These are phyloP conservation scores for Umimayanthus chanpuru DNA, from an alignment of 92 coral and sea anemone species.

Conservation along the genomic window DNA sequence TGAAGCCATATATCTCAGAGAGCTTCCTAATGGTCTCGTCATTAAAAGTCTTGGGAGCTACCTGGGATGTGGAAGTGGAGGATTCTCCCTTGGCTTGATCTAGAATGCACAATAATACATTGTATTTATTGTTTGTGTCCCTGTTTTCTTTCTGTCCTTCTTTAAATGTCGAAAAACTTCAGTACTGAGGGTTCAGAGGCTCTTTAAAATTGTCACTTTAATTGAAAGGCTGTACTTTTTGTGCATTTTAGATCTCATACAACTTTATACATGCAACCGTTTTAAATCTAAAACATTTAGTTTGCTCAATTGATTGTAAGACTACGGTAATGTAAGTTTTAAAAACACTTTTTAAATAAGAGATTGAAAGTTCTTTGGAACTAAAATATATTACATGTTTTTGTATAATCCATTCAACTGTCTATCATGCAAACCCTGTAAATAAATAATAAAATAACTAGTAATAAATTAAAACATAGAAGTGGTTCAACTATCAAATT, in stretches of 20 bases:
- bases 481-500: constrained; percentile 16
- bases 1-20: constrained; percentile 20
- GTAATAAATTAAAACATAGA: constrained; percentile 3
- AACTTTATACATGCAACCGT: background rate
- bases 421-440: constrained; percentile 13
- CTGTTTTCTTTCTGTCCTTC: too few species aligned
- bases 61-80: too few species aligned
- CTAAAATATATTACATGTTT: background rate
- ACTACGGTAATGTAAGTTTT: background rate
- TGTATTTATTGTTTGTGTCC: too few species aligned
- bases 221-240: too few species aligned
- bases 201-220: too few species aligned
- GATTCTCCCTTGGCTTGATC: too few species aligned
- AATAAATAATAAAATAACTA: background rate
- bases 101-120: too few species aligned
- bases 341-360: background rate
- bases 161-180: too few species aligned
- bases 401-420: constrained; percentile 7
- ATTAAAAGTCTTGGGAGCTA: too few species aligned
- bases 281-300: constrained; percentile 2
- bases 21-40: too few species aligned
- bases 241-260: background rate
- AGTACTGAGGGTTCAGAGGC: too few species aligned
- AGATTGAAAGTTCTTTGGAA: constrained; percentile 6
- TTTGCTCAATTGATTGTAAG: background rate